Evolutionary conservation across 2,797 vertebrate genomes (phyloP).

Genomic region (Pangasius larnaudii): DNA sequence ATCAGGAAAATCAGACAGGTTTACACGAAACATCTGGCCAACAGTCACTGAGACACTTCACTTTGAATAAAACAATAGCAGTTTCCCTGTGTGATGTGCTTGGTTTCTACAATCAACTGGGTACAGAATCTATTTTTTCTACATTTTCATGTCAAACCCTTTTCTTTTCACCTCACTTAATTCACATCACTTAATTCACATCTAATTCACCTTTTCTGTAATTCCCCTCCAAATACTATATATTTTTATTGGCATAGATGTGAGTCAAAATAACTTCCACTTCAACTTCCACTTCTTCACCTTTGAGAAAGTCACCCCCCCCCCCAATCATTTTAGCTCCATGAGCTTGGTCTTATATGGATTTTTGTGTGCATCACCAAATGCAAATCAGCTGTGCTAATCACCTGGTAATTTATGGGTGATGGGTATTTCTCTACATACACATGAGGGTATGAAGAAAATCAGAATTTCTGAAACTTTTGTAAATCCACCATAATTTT

Average conservation of each 20-base stretch:
- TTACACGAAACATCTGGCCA: not conserved
- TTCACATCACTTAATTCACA: not conserved
- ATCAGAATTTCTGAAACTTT: no score
- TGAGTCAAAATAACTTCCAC: not conserved
- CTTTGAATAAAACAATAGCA: not conserved
- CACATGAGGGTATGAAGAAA: no score
- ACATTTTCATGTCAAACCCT: not conserved
- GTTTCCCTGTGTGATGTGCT: not conserved
- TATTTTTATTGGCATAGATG: not conserved
- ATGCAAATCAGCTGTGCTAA: no score
- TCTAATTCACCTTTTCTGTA: not conserved
- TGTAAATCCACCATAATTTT: no score
- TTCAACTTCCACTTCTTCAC: not conserved
- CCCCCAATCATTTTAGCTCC: not conserved
- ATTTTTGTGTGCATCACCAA: not conserved
- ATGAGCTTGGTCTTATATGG: not conserved
- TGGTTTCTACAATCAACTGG: not conserved
- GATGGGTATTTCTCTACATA: no score
- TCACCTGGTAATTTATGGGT: no score
- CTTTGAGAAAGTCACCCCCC: not conserved
- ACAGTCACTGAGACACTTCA: not conserved
- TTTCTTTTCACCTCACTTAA: not conserved
- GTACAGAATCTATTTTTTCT: not conserved
- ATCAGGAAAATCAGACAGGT: not conserved
- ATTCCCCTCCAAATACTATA: not conserved